These are phyloP conservation scores for Dysidea cf. avara DNA, from an alignment of 37 sponge, comb jelly and placozoan species.

Conservation along the genomic window DNA sequence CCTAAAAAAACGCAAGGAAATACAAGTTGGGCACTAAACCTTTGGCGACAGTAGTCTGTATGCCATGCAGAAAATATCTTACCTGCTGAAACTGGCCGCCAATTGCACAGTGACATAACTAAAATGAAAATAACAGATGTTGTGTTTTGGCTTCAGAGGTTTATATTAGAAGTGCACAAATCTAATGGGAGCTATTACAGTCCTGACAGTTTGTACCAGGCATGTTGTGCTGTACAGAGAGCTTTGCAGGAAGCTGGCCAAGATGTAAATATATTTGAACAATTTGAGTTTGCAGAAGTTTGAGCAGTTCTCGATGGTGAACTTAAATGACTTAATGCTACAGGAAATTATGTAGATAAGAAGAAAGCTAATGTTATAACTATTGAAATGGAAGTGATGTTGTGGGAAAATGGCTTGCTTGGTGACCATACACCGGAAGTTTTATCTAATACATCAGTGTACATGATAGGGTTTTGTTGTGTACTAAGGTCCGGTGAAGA, in stretches of 20 bases:
- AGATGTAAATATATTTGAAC: constrained; percentile 1
- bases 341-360: background rate
- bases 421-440: background rate
- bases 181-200: background rate
- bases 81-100: too few species aligned
- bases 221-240: constrained; percentile 1
- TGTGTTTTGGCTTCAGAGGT: background rate
- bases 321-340: background rate
- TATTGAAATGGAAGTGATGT: background rate
- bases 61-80: too few species aligned
- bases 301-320: background rate
- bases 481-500: background rate
- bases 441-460: background rate
- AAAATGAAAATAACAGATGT: too few species aligned
- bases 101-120: too few species aligned
- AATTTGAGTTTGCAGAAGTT: background rate
- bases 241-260: background rate
- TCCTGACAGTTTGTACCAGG: constrained; percentile 1
- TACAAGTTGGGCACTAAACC: too few species aligned
- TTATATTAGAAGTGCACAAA: background rate
- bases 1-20: too few species aligned
- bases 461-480: constrained; percentile 1
- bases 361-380: constrained; percentile 3
- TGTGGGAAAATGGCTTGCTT: constrained; percentile 9
- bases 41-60: too few species aligned